Percentiles rank a stretch among this genome's conserved stretches.
phyloP scores from a whole-genome alignment of 2,797 vertebrate species.

The Crenichthys baileyi region DNA sequence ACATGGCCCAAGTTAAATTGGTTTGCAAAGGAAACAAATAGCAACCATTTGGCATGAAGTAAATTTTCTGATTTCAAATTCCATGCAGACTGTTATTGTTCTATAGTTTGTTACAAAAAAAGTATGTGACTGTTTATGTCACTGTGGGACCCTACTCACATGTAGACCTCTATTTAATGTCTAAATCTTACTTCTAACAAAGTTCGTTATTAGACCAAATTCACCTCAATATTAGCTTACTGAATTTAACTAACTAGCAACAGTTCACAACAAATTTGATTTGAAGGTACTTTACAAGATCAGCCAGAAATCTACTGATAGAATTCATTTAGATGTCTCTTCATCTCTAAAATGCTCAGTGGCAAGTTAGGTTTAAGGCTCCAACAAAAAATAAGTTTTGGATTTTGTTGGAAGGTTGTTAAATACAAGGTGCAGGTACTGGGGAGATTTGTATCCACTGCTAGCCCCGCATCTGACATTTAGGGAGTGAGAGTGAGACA shows the following conservation, averaged over 20 bases:
- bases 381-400: background rate
- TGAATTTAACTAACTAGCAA: background rate
- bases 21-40: too few relatives aligned
- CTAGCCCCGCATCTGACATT: conserved; percentile 5
- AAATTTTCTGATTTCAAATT: background rate
- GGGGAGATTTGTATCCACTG: background rate
- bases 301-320: background rate
- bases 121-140: too few relatives aligned
- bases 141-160: too few relatives aligned
- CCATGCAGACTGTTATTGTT: too few relatives aligned
- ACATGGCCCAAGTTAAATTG: too few relatives aligned
- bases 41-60: background rate
- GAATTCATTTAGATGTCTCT: background rate
- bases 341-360: background rate
- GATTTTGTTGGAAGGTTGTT: background rate
- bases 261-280: background rate
- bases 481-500: conserved; percentile 9
- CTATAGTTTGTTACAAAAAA: background rate
- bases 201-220: background rate
- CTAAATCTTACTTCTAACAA: background rate
- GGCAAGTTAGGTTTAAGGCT: background rate
- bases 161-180: background rate
- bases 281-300: background rate
- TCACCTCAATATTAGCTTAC: background rate
- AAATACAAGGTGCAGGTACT: background rate